Percentiles rank a stretch among this genome's conserved stretches.
These are phyloP conservation scores for Patella vulgata DNA, from an alignment of 1,140 invertebrate species.

Conservation along the genomic window DNA sequence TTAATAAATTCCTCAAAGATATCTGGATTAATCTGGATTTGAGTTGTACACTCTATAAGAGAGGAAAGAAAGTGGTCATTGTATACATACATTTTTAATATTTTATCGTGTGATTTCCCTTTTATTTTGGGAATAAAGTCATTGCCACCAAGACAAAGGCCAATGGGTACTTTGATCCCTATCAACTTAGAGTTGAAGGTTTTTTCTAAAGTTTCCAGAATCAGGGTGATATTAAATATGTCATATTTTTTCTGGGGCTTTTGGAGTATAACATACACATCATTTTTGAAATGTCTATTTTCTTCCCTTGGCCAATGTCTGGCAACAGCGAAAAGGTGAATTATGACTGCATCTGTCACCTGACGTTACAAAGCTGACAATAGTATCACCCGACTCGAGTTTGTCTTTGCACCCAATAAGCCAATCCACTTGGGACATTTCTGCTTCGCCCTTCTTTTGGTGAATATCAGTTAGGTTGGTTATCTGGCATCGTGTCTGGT, in stretches of 20 bases:
- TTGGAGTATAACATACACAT: constrained; percentile 21
- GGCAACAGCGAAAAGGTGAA: constrained; percentile 25
- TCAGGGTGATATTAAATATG: constrained; percentile 20
- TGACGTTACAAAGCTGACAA: constrained; percentile 22
- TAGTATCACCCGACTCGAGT: background rate
- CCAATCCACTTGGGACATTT: constrained; percentile 18
- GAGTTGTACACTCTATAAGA: too few relatives aligned
- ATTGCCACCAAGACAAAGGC: constrained; percentile 22
- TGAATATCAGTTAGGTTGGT: constrained; percentile 4
- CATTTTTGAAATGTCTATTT: constrained; percentile 5
- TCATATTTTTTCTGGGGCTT: constrained; percentile 20
- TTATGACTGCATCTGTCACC: constrained; percentile 18
- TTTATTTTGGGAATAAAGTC: constrained; percentile 27
- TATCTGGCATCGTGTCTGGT: background rate
- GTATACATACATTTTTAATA: constrained; percentile 9
- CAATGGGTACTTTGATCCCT: constrained; percentile 18
- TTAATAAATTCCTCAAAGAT: too few relatives aligned
- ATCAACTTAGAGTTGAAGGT: constrained; percentile 1
- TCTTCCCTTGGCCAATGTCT: constrained; percentile 15
- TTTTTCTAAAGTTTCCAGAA: constrained; percentile 12
- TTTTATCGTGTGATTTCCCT: constrained; percentile 20
- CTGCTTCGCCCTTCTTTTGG: constrained; percentile 20
- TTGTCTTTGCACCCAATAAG: too few relatives aligned
- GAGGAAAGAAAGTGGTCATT: background rate
- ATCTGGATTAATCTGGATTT: too few relatives aligned